A percentile compares a stretch with the other conserved stretches of the same genome.
Conservation (phyloP, 2,888 invertebrate species). For the Synergus japonicus region DNA sequence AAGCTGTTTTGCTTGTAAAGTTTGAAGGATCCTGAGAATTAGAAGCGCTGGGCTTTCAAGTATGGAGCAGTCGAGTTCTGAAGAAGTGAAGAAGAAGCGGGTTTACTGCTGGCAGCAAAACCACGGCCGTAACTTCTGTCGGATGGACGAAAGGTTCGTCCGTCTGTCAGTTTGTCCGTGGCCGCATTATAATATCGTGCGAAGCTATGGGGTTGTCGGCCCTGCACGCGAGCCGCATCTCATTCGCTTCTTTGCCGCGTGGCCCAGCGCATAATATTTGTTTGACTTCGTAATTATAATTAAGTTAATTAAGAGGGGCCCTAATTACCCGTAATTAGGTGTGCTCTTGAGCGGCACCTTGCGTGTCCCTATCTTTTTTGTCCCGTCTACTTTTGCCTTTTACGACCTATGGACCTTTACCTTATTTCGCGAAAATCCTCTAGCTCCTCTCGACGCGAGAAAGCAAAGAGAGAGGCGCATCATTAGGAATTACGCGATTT, state of each 20-base stretch:
- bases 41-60: background rate
- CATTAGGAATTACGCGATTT: constrained; percentile 1
- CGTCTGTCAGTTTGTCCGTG: constrained; percentile 42
- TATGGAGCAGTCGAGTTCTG: background rate
- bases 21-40: constrained; percentile 17
- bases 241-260: constrained; percentile 46
- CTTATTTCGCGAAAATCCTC: constrained; percentile 18
- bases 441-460: background rate
- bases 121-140: constrained; percentile 66
- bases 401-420: constrained; percentile 12
- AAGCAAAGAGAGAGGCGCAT: background rate
- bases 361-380: constrained; percentile 42
- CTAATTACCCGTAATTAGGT: constrained; percentile 72
- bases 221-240: constrained; percentile 47
- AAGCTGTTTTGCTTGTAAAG: background rate
- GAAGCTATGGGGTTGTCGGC: constrained; percentile 28
- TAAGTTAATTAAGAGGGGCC: constrained; percentile 52
- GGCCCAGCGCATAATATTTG: constrained; percentile 47
- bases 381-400: background rate
- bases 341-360: constrained; percentile 52
- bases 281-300: constrained; percentile 48
- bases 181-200: constrained; percentile 40
- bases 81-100: constrained; percentile 53
- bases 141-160: constrained; percentile 55
- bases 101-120: constrained; percentile 70